Base-by-base conservation (phyloP, 2,888 invertebrate genomes). In the Calameuta pallipes region DNA sequence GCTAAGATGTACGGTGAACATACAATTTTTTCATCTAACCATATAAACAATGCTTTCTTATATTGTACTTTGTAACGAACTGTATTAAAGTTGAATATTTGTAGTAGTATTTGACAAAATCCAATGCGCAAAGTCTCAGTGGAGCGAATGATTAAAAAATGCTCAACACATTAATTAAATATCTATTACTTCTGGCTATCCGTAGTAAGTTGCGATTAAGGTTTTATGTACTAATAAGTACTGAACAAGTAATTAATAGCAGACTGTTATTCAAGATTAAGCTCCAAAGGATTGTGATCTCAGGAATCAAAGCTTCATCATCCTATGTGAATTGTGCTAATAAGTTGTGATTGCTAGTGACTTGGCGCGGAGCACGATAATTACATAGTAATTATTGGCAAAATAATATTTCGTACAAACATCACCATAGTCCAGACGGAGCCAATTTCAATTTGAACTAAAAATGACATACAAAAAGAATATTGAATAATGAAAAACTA, bases 371-470 rank as follows among this genome's bases (percentile, higher is more conserved):
- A 34, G 71, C 71, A 33, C 30, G 71, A 30, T 71, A 71, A 71
- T 71, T 71, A 33, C 34, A 71, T 23, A 23, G 71, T 71, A 71
- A 33, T 71, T 34, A 71, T 15, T 34, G 11, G 31, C 3, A 13
- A 30, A 56, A 30, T 9, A 56, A 56, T 36, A 35, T 74, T 74
- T 33, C 74, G 23, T 31, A 33, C 36, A 36, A 74, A 74, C 13
- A 33, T 36, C 36, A 74, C 35, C 74, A 74, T 36, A 74, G 74
- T 74, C 74, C 74, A 74, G 30, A 74, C 13, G 36, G 56, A 56
- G 56, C 56, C 6, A 56, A 56, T 9, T 56, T 56, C 23, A 6
- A 15, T 56, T 9, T 23, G 9, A 56, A 23, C 56, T 23, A 56
- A 9, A 23, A 23, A 56, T 1, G 23, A 56, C 23, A 6, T 56